Evolutionary conservation across 2,888 invertebrate species (phyloP), one percentile per base, ranked within the genome.

Genomic region (Polyploca ridens): DNA sequence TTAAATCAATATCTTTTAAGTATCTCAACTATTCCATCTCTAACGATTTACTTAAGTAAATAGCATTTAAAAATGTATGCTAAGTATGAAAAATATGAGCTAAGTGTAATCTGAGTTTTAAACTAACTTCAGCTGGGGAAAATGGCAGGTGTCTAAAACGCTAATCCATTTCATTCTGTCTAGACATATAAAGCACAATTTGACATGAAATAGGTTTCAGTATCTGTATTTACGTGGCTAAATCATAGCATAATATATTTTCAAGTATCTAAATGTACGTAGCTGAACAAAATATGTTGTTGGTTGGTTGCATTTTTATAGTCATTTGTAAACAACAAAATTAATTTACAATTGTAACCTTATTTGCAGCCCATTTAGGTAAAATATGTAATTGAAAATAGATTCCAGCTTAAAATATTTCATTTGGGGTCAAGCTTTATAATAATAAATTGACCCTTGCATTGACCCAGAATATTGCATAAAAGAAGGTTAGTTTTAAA

Each of bases 381-480:
- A 57, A 44, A 44, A 5, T 14, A 44, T 13, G 44, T 44, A 0
- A 14, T 44, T 13, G 4, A 57, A 58, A 58, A 58, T 58, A 58
- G 58, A 58, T 33, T 27, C 16, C 8, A 8, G 63, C 58, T 74
- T 63, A 68, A 77, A 77, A 78, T 38, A 2, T 38, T 10, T 38
- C 38, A 38, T 38, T 38, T 8, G 3, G 78, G 78, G 73, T 75
- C 70, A 72, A 62, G 71, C 69, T 70, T 44, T 61, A 69, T 64
- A 71, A 73, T 69, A 72, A 77, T 54, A 69, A 70, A 64, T 35
- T 63, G 64, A 64, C 76, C 73, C 71, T 69, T 77, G 75, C 71
- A 70, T 65, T 79, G 79, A 78, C 80, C 79, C 72, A 73, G 70
- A 77, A 77, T 69, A 57, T 62, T 41, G 54, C 62, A 38, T 66